Percentiles rank a stretch among this genome's conserved stretches.
These are phyloP conservation scores for Dexiosoma caninum DNA, from an alignment of 2,888 invertebrate species.

Conservation along the genomic window DNA sequence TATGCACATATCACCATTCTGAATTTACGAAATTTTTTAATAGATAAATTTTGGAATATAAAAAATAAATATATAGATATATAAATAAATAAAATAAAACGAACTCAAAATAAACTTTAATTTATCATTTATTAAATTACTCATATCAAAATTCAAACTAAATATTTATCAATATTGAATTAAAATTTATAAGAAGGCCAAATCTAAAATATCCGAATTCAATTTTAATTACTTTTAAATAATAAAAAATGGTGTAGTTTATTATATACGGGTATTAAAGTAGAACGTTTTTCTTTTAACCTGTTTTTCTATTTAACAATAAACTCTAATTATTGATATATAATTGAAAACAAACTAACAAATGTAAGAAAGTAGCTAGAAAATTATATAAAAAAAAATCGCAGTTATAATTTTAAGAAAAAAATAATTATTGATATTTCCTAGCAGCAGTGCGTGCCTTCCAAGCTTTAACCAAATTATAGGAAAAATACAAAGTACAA, in stretches of 20 bases:
- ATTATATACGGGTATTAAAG: constrained; percentile 11
- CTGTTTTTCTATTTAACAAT: constrained; percentile 21
- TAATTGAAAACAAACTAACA: too few relatives aligned
- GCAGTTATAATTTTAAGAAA: neutral
- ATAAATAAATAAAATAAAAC: neutral
- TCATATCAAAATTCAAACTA: constrained; percentile 30
- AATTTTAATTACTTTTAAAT: neutral
- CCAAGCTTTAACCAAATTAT: constrained; percentile 90
- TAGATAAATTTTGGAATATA: too few relatives aligned
- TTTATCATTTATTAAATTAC: constrained; percentile 27
- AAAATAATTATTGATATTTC: constrained; percentile 81
- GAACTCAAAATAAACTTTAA: neutral
- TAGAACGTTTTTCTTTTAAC: constrained; percentile 9
- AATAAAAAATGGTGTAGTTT: constrained; percentile 23
- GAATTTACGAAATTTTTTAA: too few relatives aligned
- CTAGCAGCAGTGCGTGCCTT: constrained; percentile 84
- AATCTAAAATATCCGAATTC: neutral
- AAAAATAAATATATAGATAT: too few relatives aligned
- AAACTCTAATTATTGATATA: constrained; percentile 15
- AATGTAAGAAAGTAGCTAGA: too few relatives aligned
- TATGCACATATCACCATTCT: too few relatives aligned
- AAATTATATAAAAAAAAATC: too few relatives aligned
- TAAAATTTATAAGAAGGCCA: neutral
- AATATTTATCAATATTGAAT: neutral
- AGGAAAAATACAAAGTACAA: constrained; percentile 91